Conservation (phyloP, 2,113 vertebrate species). For the Dromaius novaehollandiae region DNA sequence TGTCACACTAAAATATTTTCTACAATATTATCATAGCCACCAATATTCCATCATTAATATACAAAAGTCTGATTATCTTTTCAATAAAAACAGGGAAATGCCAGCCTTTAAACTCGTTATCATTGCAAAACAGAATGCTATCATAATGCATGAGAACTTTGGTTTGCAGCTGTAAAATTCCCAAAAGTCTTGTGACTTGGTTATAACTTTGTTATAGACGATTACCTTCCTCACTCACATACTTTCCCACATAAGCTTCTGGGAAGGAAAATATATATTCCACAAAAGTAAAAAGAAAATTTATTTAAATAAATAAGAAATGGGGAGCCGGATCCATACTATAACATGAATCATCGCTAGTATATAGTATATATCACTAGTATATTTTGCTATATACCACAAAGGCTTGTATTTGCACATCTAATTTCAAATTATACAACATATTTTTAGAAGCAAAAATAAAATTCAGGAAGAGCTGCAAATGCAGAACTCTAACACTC, state of each 20-base stretch:
- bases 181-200: slow-evolving; percentile 11
- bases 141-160: slow-evolving; percentile 20
- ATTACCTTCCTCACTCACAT: slow-evolving; percentile 16
- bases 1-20: not conserved
- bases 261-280: not conserved
- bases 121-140: not conserved
- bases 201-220: not conserved
- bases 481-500: not conserved
- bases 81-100: slow-evolving; percentile 27
- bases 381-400: accelerated
- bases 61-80: slow-evolving; percentile 41
- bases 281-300: not conserved
- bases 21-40: not conserved
- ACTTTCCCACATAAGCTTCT: not conserved
- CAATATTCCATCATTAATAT: slow-evolving; percentile 34
- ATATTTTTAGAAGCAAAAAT: not conserved
- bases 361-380: not conserved
- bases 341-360: not conserved
- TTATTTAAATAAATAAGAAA: not conserved
- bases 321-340: not conserved
- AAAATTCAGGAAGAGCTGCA: not conserved
- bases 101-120: slow-evolving; percentile 56
- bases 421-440: not conserved
- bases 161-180: slow-evolving; percentile 51
- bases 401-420: not conserved